Base-by-base conservation (phyloP, 2,888 invertebrate genomes). In the Ophion ventricosus region DNA sequence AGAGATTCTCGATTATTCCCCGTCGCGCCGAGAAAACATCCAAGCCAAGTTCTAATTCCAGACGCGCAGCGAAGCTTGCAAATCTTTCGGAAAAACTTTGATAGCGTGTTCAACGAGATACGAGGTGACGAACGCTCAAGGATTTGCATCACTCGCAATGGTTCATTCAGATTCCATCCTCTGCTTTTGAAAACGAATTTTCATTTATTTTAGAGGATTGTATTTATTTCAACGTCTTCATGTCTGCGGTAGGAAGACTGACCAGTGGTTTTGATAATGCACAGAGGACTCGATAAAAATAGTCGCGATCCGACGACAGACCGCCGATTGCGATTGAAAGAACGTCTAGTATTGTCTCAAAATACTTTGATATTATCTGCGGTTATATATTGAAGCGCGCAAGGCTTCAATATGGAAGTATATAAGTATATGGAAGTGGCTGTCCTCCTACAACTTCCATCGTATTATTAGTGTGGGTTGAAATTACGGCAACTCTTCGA, bases 41-140 rank as follows among this genome's bases (percentile, higher is more conserved):
- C 77, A 74, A 80, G 80, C 83, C 76, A 84, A 80, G 74, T 84
- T 83, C 80, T 80, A 80, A 83, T 83, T 84, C 80, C 83, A 80
- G 80, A 73, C 61, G 59, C 70, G 43, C 20, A n/a, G 57, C 57
- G 57, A 57, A 10, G 23, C 67, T 76, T 76, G 64, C 80, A 80
- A 80, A 84, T 73, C 77, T 77, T 80, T 23, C 43, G 77, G 40
- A 63, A 61, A 63, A 76, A 80, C 61, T 66, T 80, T 76, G 72
- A 84, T 84, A 73, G 77, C 73, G 76, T 77, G 49, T 57, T 59
- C 59, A 40, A 69, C 54, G 67, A 26, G 72, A 72, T 74, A 61
- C n/a, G 67, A 80, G n/a, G 61, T 56, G 66, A 77, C 49, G 66
- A 63, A 70, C 49, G 75, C 54, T 80, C 83, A 83, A 80, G 83